Conservation (phyloP, 2,113 vertebrate genomes). For the Hemichromis elongatus region DNA sequence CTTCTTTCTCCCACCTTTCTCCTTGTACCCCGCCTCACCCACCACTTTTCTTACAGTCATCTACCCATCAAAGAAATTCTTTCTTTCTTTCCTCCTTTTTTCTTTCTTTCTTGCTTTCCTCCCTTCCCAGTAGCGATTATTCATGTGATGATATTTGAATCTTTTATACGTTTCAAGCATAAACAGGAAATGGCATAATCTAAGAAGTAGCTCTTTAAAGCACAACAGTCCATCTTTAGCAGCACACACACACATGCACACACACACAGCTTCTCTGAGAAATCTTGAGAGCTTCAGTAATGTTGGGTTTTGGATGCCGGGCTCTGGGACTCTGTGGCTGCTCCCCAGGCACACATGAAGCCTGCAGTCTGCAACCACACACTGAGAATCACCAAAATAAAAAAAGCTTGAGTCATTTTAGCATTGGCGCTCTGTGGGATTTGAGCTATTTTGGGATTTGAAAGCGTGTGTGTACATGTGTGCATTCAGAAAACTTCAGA, state of each 20-base stretch:
- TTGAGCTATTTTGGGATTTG: constrained; percentile 10
- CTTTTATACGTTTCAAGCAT: not conserved
- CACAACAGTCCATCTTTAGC: constrained; percentile 1
- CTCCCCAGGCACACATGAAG: not conserved
- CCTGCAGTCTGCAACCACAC: constrained; percentile 21
- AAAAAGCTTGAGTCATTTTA: constrained; percentile 25
- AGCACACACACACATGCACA: not conserved
- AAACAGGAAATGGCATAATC: constrained; percentile 54
- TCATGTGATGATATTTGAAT: constrained; percentile 21
- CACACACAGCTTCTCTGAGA: not conserved
- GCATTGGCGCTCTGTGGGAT: constrained; percentile 3
- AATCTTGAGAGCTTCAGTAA: constrained; percentile 14
- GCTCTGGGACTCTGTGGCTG: constrained; percentile 15
- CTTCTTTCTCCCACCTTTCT: constrained; percentile 34
- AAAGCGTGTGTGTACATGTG: not conserved
- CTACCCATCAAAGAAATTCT: not conserved
- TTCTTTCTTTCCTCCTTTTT: not conserved
- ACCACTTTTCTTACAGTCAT: not conserved
- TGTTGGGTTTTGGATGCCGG: constrained; percentile 20
- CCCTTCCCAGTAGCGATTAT: not conserved
- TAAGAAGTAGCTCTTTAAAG: constrained; percentile 36
- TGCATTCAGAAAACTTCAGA: not conserved
- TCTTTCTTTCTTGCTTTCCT: not conserved
- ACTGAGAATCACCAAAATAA: constrained; percentile 20
- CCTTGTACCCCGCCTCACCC: not conserved